A percentile compares a stretch with the other conserved stretches of the same genome.
Conservation (phyloP, 2,888 invertebrate genomes). For the Cheiracanthium punctorium region DNA sequence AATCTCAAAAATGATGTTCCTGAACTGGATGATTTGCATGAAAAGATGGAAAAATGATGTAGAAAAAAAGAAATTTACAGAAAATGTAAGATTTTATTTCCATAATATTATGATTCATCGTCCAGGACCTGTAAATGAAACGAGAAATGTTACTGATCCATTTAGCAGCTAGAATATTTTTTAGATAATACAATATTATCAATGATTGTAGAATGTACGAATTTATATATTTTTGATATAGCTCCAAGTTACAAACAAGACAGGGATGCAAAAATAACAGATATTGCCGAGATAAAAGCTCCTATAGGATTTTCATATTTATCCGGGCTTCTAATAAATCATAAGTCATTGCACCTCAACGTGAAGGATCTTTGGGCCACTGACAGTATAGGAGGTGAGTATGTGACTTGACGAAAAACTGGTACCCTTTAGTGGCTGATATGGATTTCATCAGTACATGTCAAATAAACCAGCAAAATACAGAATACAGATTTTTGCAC, state of each 20-base stretch:
- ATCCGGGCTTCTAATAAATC: conserved; percentile 8
- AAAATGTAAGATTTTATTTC: too few species aligned
- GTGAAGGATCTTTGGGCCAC: conserved; percentile 21
- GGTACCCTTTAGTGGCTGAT: conserved; percentile 24
- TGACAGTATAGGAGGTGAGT: conserved; percentile 1
- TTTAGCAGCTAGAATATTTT: background rate
- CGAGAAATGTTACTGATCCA: background rate
- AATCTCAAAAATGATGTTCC: too few species aligned
- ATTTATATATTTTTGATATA: conserved; percentile 18
- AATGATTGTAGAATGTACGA: conserved; percentile 10
- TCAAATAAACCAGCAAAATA: too few species aligned
- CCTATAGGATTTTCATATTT: conserved; percentile 24
- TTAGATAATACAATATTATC: background rate
- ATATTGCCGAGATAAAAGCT: conserved; percentile 16
- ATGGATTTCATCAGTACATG: conserved; percentile 38
- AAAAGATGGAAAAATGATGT: too few species aligned
- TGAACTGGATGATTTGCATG: too few species aligned
- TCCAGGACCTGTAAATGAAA: background rate
- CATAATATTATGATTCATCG: too few species aligned
- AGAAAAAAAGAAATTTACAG: too few species aligned
- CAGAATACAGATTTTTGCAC: conserved; percentile 30
- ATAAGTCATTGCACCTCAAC: conserved; percentile 22
- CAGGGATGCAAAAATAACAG: conserved; percentile 6
- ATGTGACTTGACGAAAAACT: conserved; percentile 47
- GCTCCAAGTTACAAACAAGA: background rate